A percentile compares a stretch with the other conserved stretches of the same genome.
phyloP scores from a whole-genome alignment of 1,140 invertebrate genomes.

The Pentalonia nigronervosa region DNA sequence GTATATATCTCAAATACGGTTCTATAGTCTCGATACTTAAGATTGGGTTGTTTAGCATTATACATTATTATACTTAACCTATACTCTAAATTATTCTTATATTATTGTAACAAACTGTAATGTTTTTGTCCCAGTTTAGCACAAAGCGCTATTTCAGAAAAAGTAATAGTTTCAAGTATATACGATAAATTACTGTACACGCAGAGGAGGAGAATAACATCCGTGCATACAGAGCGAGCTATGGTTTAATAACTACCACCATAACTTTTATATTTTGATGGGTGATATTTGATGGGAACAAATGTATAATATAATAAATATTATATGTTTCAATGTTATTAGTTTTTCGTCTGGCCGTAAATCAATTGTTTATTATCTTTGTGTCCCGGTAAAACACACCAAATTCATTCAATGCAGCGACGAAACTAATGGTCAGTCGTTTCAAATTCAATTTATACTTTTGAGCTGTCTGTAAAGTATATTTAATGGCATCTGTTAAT shows the following conservation, averaged over 20 bases:
- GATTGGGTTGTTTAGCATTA: neutral
- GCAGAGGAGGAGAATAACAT: neutral
- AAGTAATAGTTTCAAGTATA: neutral
- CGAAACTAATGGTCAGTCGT: neutral
- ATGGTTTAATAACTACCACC: neutral
- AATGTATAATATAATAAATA: neutral
- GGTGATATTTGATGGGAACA: neutral
- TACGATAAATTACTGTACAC: neutral
- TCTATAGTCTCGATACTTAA: neutral
- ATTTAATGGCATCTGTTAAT: slow-evolving; percentile 5
- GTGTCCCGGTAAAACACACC: neutral
- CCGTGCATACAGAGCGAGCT: neutral
- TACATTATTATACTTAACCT: neutral
- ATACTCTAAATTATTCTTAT: neutral
- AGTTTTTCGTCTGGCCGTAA: neutral
- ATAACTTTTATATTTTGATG: neutral
- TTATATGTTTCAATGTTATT: neutral
- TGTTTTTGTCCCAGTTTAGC: neutral
- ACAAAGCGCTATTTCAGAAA: neutral
- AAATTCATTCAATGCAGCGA: neutral
- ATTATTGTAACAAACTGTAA: neutral
- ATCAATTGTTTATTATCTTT: neutral
- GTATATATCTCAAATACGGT: neutral
- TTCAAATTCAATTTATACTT: neutral
- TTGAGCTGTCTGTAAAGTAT: neutral